phyloP scores from a whole-genome alignment of 2,888 invertebrate genomes.

The Agelastica alni region DNA sequence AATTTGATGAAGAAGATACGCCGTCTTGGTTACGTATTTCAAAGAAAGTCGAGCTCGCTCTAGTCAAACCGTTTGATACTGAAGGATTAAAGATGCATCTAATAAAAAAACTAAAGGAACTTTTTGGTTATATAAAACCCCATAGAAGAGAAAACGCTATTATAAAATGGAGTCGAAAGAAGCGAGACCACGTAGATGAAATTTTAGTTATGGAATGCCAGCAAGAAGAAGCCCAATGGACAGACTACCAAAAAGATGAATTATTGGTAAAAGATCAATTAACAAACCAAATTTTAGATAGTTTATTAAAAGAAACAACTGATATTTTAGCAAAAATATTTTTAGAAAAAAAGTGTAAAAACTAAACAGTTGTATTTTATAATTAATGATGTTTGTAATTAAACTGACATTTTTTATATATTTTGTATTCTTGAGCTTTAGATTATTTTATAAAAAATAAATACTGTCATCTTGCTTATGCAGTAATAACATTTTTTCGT shows the following conservation, averaged over 20 bases:
- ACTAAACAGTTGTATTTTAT: no score
- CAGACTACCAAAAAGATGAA: constrained; percentile 73
- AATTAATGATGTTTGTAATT: no score
- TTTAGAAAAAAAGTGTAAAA: constrained; percentile 3
- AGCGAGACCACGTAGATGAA: constrained; percentile 72
- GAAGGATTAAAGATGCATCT: constrained; percentile 59
- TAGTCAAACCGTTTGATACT: constrained; percentile 58
- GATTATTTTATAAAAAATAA: no score
- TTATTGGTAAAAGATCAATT: constrained; percentile 67
- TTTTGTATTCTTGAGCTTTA: no score
- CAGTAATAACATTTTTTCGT: no score
- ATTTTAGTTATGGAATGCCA: constrained; percentile 71
- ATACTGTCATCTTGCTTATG: no score
- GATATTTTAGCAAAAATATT: constrained; percentile 40
- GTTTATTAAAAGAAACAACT: constrained; percentile 59
- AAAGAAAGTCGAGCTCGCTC: constrained; percentile 51
- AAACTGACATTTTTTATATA: no score
- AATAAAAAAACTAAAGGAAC: constrained; percentile 59
- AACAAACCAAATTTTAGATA: constrained; percentile 63
- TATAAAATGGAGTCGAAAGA: constrained; percentile 67
- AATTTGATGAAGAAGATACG: constrained; percentile 54
- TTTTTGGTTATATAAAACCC: constrained; percentile 61
- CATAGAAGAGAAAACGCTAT: constrained; percentile 62
- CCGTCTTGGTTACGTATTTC: constrained; percentile 60
- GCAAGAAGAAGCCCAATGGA: constrained; percentile 75